phyloP scores from a whole-genome alignment of 2,113 vertebrate species.

The Picathartes gymnocephalus region DNA sequence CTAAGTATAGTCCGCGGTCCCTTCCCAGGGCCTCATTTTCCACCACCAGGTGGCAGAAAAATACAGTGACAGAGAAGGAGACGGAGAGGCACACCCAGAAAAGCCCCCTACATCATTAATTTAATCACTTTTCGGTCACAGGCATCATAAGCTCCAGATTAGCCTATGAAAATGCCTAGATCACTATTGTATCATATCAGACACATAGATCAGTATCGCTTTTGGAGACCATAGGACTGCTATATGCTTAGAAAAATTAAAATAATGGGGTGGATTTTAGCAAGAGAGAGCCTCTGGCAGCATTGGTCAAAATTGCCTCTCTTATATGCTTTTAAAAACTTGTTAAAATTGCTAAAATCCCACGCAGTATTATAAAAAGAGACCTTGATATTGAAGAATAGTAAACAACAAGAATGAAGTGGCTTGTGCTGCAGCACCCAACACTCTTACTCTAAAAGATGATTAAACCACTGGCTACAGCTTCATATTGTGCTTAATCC shows the following conservation, averaged over 20 bases:
- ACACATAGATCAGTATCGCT: not conserved
- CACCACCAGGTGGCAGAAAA: conserved; percentile 36
- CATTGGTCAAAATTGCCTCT: not conserved
- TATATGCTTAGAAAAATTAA: not conserved
- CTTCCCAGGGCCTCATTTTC: not conserved
- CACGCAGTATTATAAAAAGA: not conserved
- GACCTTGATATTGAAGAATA: not conserved
- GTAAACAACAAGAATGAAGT: not conserved
- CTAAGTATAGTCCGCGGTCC: not conserved
- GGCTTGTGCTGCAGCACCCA: not conserved
- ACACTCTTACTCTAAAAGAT: not conserved
- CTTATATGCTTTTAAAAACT: not conserved
- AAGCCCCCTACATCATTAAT: fast-evolving
- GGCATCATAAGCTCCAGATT: not conserved
- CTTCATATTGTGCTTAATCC: not conserved
- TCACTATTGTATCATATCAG: not conserved
- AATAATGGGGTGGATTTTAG: not conserved
- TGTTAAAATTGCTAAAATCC: not conserved
- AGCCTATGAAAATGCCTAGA: not conserved
- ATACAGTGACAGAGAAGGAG: not conserved
- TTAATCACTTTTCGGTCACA: not conserved
- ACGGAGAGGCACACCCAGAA: fast-evolving
- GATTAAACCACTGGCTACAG: not conserved
- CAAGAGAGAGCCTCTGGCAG: not conserved
- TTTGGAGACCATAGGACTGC: not conserved